phyloP scores from a whole-genome alignment of 2,888 invertebrate species.

The Sceliomorpha sp. region DNA sequence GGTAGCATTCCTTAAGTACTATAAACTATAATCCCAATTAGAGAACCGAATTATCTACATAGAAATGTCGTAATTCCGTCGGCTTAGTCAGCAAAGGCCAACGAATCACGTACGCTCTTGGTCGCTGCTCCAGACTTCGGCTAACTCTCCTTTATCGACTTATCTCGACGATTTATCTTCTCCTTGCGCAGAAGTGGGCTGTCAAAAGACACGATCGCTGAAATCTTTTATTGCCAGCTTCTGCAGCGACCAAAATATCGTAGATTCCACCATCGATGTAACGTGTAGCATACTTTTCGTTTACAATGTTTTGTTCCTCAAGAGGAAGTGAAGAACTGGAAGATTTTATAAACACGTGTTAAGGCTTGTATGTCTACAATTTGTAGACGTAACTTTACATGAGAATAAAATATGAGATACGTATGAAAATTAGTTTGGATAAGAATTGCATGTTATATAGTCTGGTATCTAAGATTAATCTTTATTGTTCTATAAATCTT shows the following conservation, averaged over 20 bases:
- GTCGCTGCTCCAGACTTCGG: constrained; percentile 33
- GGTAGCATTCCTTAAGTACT: constrained; percentile 42
- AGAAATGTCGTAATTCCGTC: constrained; percentile 53
- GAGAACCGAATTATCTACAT: constrained; percentile 51
- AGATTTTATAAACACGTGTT: too few relatives aligned
- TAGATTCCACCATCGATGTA: too few relatives aligned
- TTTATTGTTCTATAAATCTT: too few relatives aligned
- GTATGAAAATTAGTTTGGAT: neutral
- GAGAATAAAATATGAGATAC: neutral
- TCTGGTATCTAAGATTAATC: too few relatives aligned
- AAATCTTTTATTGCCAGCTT: constrained; percentile 43
- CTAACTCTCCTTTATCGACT: constrained; percentile 47
- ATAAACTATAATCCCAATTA: constrained; percentile 58
- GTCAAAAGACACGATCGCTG: constrained; percentile 38
- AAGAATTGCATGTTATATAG: too few relatives aligned
- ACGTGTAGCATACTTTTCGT: too few relatives aligned
- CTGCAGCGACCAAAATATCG: constrained; percentile 14
- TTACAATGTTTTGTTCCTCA: too few relatives aligned
- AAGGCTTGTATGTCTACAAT: too few relatives aligned
- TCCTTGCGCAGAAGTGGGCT: constrained; percentile 39
- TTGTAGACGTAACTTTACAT: too few relatives aligned
- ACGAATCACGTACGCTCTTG: constrained; percentile 48
- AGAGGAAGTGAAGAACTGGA: too few relatives aligned
- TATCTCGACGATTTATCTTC: constrained; percentile 46
- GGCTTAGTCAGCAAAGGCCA: constrained; percentile 53